Evolutionary conservation across 2,113 vertebrate species (phyloP).

Genomic region (Camelus bactrianus): DNA sequence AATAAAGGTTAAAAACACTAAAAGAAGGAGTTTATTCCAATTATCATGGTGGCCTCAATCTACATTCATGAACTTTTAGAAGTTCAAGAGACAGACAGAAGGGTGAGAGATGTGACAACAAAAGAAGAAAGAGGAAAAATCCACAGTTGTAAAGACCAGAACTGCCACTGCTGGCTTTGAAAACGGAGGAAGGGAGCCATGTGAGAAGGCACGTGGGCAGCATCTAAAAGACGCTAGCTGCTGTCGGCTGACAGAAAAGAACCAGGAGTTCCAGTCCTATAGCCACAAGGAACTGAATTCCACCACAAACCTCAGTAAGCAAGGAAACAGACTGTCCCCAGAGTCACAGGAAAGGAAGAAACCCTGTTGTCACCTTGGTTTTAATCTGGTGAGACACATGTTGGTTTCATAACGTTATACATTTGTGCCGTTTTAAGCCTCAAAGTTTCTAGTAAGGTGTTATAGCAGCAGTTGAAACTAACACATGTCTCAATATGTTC

Average conservation of each 20-base stretch:
- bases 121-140: background rate
- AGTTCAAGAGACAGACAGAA: background rate
- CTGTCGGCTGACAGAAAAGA: background rate
- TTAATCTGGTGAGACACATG: background rate
- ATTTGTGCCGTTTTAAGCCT: background rate
- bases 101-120: background rate
- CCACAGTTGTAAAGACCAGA: background rate
- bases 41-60: background rate
- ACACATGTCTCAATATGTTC: background rate
- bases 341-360: background rate
- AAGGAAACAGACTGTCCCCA: background rate
- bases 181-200: fast-evolving
- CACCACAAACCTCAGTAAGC: background rate
- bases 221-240: fast-evolving
- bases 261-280: background rate
- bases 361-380: background rate
- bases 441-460: background rate
- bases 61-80: background rate
- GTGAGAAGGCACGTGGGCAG: fast-evolving
- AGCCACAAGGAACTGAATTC: background rate
- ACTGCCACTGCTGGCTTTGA: background rate
- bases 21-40: background rate
- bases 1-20: background rate
- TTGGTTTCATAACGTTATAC: background rate
- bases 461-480: background rate